Percentiles rank a stretch among this genome's conserved stretches.
Conservation (phyloP, 37 sponge, comb jelly and placozoan species). For the Halisarca cf. caerulea region DNA sequence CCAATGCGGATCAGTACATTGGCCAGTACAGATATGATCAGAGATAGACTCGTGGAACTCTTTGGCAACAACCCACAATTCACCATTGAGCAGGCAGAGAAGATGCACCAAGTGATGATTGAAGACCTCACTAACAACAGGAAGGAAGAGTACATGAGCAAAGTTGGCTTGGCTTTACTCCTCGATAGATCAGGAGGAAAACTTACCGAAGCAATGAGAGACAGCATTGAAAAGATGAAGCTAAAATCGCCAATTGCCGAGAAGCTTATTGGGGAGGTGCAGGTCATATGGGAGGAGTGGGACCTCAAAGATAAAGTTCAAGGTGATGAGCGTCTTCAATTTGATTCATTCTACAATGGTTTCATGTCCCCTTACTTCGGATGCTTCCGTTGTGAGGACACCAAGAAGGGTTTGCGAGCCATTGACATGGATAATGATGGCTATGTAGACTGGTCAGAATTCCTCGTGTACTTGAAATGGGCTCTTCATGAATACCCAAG, state of each 20-base stretch:
- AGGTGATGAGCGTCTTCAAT: slow-evolving; percentile 11
- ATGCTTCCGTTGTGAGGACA: neutral
- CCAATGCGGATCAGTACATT: slow-evolving; percentile 48
- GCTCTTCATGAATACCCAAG: slow-evolving; percentile 30
- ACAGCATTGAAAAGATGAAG: slow-evolving; percentile 11
- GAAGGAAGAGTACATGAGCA: slow-evolving; percentile 59
- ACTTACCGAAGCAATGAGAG: neutral
- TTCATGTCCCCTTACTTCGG: slow-evolving; percentile 13
- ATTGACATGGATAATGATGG: slow-evolving; percentile 25
- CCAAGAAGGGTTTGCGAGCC: slow-evolving; percentile 1
- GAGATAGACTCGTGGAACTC: neutral
- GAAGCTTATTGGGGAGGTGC: neutral
- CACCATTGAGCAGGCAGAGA: slow-evolving; percentile 14
- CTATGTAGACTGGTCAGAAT: slow-evolving; percentile 24
- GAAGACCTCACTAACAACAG: slow-evolving; percentile 29
- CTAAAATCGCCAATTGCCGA: neutral
- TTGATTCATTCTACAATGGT: slow-evolving; percentile 9
- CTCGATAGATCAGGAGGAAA: slow-evolving; percentile 49
- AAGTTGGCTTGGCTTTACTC: slow-evolving; percentile 44
- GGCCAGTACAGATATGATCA: slow-evolving; percentile 40
- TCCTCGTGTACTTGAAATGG: slow-evolving; percentile 36
- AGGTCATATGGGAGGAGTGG: slow-evolving; percentile 9
- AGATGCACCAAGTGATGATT: slow-evolving; percentile 40
- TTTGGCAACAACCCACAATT: slow-evolving; percentile 50
- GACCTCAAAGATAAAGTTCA: neutral